Conservation (phyloP, 2,113 vertebrate species). For the Melozone crissalis region DNA sequence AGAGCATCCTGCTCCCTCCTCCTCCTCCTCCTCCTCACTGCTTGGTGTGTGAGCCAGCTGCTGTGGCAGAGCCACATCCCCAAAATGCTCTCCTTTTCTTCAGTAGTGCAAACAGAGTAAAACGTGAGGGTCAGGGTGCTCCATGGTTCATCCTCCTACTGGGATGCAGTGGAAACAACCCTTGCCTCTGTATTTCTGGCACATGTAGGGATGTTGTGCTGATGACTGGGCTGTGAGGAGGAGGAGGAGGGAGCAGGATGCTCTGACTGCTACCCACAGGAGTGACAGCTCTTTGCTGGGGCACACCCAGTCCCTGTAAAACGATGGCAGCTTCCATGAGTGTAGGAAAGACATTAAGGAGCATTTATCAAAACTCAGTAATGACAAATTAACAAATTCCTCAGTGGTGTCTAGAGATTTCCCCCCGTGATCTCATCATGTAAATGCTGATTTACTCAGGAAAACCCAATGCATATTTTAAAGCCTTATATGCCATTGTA, state of each 20-base stretch:
- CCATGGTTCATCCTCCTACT: fast-evolving
- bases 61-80: background rate
- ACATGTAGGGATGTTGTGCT: background rate
- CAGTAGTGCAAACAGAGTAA: background rate
- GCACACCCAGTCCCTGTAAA: background rate
- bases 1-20: background rate
- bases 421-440: fast-evolving
- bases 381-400: background rate
- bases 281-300: background rate
- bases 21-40: background rate
- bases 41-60: background rate
- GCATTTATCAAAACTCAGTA: background rate
- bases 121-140: background rate
- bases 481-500: background rate
- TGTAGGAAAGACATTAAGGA: background rate
- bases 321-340: background rate
- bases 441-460: background rate
- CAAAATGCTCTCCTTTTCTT: background rate
- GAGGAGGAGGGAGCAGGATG: background rate
- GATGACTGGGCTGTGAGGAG: background rate
- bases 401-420: background rate
- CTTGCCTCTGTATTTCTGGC: background rate
- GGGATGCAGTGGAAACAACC: background rate
- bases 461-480: background rate
- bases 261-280: fast-evolving